Conservation (phyloP, 2,113 vertebrate species). For the Tachuris rubrigastra region DNA sequence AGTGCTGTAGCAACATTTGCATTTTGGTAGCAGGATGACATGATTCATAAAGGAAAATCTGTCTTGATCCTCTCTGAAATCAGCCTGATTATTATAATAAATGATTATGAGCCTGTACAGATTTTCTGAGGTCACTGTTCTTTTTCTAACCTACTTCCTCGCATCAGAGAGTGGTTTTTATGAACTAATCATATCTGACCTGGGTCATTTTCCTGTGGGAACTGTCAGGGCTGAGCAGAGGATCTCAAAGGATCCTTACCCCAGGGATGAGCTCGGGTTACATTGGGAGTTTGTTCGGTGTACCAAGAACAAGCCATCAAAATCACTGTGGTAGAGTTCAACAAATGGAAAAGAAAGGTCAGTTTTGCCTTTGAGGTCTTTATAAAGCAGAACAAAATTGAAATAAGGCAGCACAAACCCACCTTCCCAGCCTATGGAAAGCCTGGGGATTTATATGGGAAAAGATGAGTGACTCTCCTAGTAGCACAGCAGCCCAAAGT, state of each 20-base stretch:
- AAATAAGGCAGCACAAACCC: background rate
- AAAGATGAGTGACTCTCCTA: background rate
- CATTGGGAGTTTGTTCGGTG: background rate
- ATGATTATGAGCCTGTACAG: background rate
- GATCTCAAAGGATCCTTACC: background rate
- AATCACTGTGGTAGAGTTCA: background rate
- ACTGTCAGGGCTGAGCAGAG: background rate
- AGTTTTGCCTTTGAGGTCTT: background rate
- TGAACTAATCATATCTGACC: background rate
- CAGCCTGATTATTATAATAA: background rate
- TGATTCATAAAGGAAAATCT: background rate
- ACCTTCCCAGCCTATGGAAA: background rate
- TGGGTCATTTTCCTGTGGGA: background rate
- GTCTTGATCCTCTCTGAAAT: background rate
- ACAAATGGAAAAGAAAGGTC: background rate
- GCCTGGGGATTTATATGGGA: background rate
- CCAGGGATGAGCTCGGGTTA: background rate
- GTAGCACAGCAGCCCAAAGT: background rate
- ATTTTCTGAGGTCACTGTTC: background rate
- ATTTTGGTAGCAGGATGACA: background rate
- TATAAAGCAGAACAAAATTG: background rate
- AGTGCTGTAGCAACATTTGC: background rate
- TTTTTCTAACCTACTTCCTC: background rate
- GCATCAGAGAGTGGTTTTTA: background rate
- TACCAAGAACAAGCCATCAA: background rate